Conservation (phyloP, 2,797 vertebrate genomes). For the Phaenicophaeus curvirostris region DNA sequence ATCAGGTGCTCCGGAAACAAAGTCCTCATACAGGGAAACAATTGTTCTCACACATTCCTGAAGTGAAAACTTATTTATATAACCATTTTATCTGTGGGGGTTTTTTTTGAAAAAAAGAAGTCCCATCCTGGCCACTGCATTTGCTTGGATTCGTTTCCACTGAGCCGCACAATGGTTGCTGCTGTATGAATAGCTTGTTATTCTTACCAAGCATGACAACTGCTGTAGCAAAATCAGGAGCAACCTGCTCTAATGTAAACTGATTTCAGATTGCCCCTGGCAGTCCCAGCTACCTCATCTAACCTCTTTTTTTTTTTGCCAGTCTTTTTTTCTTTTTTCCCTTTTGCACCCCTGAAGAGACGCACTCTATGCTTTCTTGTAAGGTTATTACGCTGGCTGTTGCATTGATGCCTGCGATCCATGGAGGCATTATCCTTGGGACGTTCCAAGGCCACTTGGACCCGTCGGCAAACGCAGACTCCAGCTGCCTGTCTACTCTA, state of each 20-base stretch:
- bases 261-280: constrained; percentile 50
- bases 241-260: constrained; percentile 71
- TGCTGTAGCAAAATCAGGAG: constrained; percentile 51
- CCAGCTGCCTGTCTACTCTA: neutral
- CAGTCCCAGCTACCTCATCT: constrained; percentile 37
- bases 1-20: neutral
- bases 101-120: neutral
- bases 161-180: neutral
- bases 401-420: neutral
- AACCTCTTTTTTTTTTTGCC: neutral
- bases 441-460: neutral
- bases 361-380: neutral
- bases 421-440: neutral
- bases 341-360: neutral
- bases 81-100: neutral
- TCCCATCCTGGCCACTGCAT: neutral
- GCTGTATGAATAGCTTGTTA: neutral
- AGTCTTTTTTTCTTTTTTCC: neutral
- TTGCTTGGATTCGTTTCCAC: neutral
- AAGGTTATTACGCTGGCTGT: neutral
- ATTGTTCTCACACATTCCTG: neutral
- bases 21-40: neutral
- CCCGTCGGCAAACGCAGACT: neutral
- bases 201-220: constrained; percentile 48
- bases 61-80: neutral